Evolutionary conservation across 2,888 invertebrate species (phyloP).

Genomic region (Dryobotodes eremita): DNA sequence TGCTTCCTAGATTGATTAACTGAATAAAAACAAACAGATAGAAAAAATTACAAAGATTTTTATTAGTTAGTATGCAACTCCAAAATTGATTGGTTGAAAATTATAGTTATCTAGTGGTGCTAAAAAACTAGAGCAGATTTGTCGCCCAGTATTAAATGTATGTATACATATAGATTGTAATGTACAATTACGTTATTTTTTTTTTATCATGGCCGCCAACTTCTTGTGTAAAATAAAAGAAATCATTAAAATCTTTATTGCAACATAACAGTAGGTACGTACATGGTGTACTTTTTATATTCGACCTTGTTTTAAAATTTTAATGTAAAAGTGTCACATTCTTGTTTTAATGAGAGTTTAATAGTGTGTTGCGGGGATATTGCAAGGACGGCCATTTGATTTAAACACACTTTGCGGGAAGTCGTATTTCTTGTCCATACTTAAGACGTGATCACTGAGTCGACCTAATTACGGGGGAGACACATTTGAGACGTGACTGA

Average conservation of each 20-base stretch:
- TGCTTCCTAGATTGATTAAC: slow-evolving; percentile 23
- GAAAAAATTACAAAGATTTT: neutral
- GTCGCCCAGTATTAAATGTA: slow-evolving; percentile 48
- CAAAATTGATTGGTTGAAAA: slow-evolving; percentile 50
- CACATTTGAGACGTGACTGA: neutral
- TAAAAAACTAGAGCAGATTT: slow-evolving; percentile 47
- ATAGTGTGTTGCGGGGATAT: slow-evolving; percentile 46
- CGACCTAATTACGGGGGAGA: neutral
- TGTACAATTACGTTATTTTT: slow-evolving; percentile 60
- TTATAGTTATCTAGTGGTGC: slow-evolving; percentile 29
- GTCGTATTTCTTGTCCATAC: slow-evolving; percentile 33
- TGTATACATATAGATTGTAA: slow-evolving; percentile 43
- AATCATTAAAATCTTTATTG: slow-evolving; percentile 70
- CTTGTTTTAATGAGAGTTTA: slow-evolving; percentile 59
- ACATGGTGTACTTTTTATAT: slow-evolving; percentile 59
- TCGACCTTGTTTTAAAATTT: slow-evolving; percentile 62
- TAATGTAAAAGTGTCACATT: slow-evolving; percentile 66
- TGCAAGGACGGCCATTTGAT: slow-evolving; percentile 49
- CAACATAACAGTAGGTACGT: slow-evolving; percentile 63
- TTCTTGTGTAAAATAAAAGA: slow-evolving; percentile 67
- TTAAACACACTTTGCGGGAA: slow-evolving; percentile 43
- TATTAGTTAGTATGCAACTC: slow-evolving; percentile 9
- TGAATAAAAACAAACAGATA: slow-evolving; percentile 35
- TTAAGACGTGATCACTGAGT: neutral
- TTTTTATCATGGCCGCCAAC: slow-evolving; percentile 57